Evolutionary conservation across 2,797 vertebrate species (phyloP).

Genomic region (Iguana delicatissima): DNA sequence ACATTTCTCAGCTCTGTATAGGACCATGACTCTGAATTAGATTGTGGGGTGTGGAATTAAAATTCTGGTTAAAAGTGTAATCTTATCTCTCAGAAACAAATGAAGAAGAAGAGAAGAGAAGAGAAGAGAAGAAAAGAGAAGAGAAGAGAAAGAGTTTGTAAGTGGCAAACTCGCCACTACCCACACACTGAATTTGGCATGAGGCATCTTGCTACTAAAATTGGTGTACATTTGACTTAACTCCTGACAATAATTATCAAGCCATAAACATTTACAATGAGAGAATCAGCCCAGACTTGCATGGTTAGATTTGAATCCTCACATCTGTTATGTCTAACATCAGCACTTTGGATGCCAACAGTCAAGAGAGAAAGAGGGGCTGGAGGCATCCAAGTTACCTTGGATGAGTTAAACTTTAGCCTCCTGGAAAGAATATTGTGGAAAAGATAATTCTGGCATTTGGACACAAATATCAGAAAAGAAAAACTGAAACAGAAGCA

Average conservation of each 20-base stretch:
- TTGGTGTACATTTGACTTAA: constrained; percentile 1
- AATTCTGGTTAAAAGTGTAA: not conserved
- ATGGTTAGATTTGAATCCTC: constrained; percentile 5
- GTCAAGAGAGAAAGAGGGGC: not conserved
- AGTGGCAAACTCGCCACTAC: not conserved
- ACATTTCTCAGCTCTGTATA: not conserved
- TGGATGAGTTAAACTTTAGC: constrained; percentile 20
- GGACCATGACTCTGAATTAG: too few species aligned
- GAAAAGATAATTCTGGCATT: constrained; percentile 37
- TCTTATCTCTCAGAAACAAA: not conserved
- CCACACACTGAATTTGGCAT: constrained; percentile 8
- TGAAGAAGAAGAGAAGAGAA: too few species aligned
- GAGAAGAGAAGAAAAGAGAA: too few species aligned
- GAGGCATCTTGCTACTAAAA: not conserved
- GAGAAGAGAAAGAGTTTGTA: too few species aligned
- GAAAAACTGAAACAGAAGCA: constrained; percentile 1
- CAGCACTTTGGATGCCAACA: not conserved
- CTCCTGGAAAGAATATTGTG: not conserved
- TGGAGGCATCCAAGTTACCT: not conserved
- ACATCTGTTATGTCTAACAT: not conserved
- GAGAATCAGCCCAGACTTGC: not conserved
- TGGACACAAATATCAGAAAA: not conserved
- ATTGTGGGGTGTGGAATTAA: not conserved
- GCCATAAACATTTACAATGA: not conserved
- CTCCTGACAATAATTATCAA: not conserved